phyloP scores from a whole-genome alignment of 2,797 vertebrate genomes.

The Enteromius paludinosus region DNA sequence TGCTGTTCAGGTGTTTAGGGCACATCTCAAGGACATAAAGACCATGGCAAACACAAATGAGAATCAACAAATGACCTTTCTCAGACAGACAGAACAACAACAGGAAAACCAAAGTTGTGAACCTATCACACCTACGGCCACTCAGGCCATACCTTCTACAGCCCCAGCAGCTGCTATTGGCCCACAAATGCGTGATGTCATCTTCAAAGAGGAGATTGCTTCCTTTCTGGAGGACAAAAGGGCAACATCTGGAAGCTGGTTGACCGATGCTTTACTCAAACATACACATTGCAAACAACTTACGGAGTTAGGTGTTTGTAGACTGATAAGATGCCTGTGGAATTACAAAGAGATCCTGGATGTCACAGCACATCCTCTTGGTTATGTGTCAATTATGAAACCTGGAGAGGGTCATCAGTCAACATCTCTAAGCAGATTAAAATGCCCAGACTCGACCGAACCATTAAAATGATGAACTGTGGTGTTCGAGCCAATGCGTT shows the following conservation, averaged over 20 bases:
- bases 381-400: conserved; percentile 44
- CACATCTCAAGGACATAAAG: background rate
- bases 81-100: background rate
- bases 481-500: conserved; percentile 10
- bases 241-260: background rate
- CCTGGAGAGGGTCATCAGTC: conserved; percentile 31
- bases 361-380: conserved; percentile 34
- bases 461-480: conserved; percentile 47
- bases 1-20: background rate
- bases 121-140: background rate
- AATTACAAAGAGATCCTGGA: conserved; percentile 37
- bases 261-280: background rate
- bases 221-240: conserved; percentile 28
- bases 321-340: background rate
- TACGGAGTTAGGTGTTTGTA: background rate
- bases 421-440: conserved; percentile 45
- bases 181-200: background rate
- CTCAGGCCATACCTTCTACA: background rate
- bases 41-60: background rate
- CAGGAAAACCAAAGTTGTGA: background rate
- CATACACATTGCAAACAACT: conserved; percentile 6
- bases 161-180: background rate
- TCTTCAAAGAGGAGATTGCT: background rate
- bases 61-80: background rate
- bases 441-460: conserved; percentile 20